Evolutionary conservation across 1,140 invertebrate genomes (phyloP).

Genomic region (Drosophila fuyamai): DNA sequence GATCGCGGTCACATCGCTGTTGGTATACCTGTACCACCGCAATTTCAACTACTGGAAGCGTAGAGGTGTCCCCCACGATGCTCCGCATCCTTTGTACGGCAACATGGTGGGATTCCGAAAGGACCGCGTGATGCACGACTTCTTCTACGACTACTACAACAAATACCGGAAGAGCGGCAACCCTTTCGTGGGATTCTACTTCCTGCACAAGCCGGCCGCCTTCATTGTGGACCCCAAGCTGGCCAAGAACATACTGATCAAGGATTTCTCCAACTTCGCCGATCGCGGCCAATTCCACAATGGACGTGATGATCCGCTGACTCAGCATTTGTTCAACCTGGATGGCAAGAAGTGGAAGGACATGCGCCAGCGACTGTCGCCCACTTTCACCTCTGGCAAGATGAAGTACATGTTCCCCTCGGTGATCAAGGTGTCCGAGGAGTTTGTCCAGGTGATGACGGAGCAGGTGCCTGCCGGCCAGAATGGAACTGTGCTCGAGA

Average conservation of each 20-base stretch:
- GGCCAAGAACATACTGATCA: conserved; percentile 86
- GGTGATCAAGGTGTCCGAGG: conserved; percentile 73
- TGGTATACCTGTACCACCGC: conserved; percentile 45
- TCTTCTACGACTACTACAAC: conserved; percentile 45
- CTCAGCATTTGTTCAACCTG: conserved; percentile 74
- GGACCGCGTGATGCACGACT: conserved; percentile 22
- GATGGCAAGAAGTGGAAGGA: conserved; percentile 85
- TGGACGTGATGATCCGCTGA: conserved; percentile 80
- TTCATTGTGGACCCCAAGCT: conserved; percentile 69
- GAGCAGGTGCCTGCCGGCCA: conserved; percentile 51
- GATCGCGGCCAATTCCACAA: conserved; percentile 85
- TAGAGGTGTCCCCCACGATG: conserved; percentile 83
- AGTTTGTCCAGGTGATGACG: conserved; percentile 49
- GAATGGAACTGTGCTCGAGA: conserved; percentile 84
- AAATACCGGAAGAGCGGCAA: conserved; percentile 59
- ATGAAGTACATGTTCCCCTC: conserved; percentile 86
- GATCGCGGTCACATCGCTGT: conserved; percentile 42
- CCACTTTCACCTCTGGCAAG: conserved; percentile 86
- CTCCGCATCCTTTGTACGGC: conserved; percentile 76
- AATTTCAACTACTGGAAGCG: conserved; percentile 83
- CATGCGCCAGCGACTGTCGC: conserved; percentile 85
- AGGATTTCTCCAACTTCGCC: conserved; percentile 86
- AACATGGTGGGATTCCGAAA: conserved; percentile 71
- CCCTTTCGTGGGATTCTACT: conserved; percentile 67
- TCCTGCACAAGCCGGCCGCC: conserved; percentile 45